A percentile compares a stretch with the other conserved stretches of the same genome.
phyloP scores from a whole-genome alignment of 2,888 invertebrate genomes.

The Lasioglossum leucozonium region DNA sequence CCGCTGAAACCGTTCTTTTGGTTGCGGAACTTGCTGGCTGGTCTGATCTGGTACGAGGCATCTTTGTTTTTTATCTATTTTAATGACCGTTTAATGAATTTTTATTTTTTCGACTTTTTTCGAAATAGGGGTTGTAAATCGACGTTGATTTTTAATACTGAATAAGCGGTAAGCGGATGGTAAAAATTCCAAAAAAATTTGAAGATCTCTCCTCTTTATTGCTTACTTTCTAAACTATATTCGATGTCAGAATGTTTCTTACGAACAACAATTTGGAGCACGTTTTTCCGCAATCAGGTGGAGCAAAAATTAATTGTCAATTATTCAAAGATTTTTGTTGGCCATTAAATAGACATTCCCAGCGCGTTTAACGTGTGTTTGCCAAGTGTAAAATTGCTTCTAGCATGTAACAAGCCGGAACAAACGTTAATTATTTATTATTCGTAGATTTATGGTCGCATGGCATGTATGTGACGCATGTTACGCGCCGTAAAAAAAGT shows the following conservation, averaged over 20 bases:
- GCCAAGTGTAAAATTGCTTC: not conserved
- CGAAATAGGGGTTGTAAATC: not conserved
- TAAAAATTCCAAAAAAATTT: too few species aligned
- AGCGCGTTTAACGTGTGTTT: not conserved
- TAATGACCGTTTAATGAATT: not conserved
- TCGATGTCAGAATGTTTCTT: not conserved
- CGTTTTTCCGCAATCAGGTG: not conserved
- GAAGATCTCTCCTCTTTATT: not conserved
- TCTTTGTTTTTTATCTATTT: not conserved
- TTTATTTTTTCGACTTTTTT: not conserved
- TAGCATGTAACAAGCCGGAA: not conserved
- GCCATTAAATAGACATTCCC: not conserved
- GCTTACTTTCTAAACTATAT: not conserved
- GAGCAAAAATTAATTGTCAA: not conserved
- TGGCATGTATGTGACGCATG: not conserved
- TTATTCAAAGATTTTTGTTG: not conserved
- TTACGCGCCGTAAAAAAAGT: not conserved
- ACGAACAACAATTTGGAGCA: not conserved
- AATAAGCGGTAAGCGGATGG: too few species aligned
- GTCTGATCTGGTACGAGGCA: not conserved
- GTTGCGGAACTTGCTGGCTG: not conserved
- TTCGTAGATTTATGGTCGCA: not conserved
- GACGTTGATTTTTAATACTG: not conserved
- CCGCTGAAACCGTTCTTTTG: not conserved
- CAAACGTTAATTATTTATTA: constrained; percentile 1